Base-by-base conservation (phyloP, 2,888 invertebrate species). In the Macaria notata region DNA sequence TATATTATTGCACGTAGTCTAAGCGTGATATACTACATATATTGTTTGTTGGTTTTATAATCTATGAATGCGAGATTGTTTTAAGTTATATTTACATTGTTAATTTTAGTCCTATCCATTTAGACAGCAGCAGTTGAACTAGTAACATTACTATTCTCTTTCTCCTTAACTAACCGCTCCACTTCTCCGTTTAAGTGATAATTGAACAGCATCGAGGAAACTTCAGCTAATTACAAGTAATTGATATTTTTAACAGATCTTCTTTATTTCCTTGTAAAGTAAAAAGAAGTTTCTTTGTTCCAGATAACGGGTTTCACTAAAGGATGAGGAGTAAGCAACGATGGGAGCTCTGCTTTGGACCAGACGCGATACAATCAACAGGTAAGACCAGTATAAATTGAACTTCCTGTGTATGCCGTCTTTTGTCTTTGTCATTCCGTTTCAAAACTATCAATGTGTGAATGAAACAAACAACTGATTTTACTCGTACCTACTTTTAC, bases 301-400 rank as follows among this genome's bases (percentile, higher is more conserved):
- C 79, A 88, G 88, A 75, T 70, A 75, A 74, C 73, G 72, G 73
- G 78, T 83, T 79, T 81, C 82, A 75, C 72, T 86, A 87, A 90
- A 91, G 87, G 79, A 91, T 91, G 91, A 88, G 83, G 91, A 86
- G 83, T 85, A 87, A 86, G 83, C 85, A 86, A 75, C 83, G 84
- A 83, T 84, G 84, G 84, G 80, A 79, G 76, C 79, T 76, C 76
- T 84, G 75, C 78, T 83, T 84, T 81, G 82, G 81, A 76, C 81
- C 81, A 65, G 80, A 83, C 68, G 76, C 73, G 72, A 76, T 79
- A 65, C 78, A 86, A 76, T 77, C 84, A 80, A 88, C 88, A 90
- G 90, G 90, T 90, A 57, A 69, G 75, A 67, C 3, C 33, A 19
- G 19, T 19, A 19, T 19, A 19, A 19, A 2, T 19, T 19, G 19